These are phyloP conservation scores for Cerceris rybyensis DNA, from an alignment of 2,888 invertebrate genomes.

Conservation along the genomic window DNA sequence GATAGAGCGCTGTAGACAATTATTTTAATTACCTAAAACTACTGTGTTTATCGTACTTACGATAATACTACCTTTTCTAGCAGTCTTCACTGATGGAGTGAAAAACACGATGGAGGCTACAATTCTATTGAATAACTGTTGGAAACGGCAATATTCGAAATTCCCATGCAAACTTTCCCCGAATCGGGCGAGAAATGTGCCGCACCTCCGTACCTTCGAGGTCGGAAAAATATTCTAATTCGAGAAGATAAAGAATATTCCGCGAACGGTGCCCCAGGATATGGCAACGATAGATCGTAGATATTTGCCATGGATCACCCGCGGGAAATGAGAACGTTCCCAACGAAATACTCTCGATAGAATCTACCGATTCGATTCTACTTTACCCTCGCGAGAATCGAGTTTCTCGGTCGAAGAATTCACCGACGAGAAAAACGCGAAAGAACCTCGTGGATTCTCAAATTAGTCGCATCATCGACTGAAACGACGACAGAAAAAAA, in stretches of 20 bases:
- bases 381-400: not conserved
- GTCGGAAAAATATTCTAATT: constrained; percentile 13
- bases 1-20: too few relatives aligned
- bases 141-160: too few relatives aligned
- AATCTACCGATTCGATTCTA: not conserved
- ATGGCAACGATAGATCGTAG: constrained; percentile 3
- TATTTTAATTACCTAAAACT: too few relatives aligned
- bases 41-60: too few relatives aligned
- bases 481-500: not conserved
- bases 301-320: not conserved
- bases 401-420: not conserved
- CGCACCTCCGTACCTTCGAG: not conserved
- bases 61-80: too few relatives aligned
- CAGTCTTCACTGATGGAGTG: too few relatives aligned
- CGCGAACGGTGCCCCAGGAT: not conserved
- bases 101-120: too few relatives aligned
- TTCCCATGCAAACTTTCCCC: too few relatives aligned
- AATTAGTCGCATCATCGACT: not conserved
- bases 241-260: not conserved
- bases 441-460: not conserved
- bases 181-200: not conserved
- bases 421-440: not conserved
- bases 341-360: not conserved
- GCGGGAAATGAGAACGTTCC: not conserved
- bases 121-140: too few relatives aligned